Evolutionary conservation across 2,888 invertebrate genomes (phyloP), one percentile per base, ranked within the genome.

Genomic region (Copidosoma aretas): DNA sequence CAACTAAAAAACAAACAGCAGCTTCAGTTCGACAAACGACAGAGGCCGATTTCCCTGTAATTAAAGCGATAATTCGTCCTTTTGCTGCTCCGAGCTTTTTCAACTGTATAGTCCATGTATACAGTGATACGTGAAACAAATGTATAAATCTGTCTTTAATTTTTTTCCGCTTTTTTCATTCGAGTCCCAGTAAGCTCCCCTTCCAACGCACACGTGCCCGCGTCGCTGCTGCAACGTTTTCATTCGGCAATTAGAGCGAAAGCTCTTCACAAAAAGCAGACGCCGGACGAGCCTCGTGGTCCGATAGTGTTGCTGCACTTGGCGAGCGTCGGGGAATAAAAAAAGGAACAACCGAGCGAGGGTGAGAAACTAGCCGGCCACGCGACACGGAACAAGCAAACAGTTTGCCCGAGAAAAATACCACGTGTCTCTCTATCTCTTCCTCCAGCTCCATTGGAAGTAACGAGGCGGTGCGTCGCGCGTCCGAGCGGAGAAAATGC

Each of bases 361-460:
- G 39, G 21, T 32, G 22, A 21, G 52, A 21, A 52, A 51, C 5
- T 5, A 32, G 8, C 52, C 39, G 22, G 57, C 12, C 49, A 22
- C 15, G 21, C 15, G 51, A 46, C 43, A 43, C 8, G 10, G 21
- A 32, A n/a, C 39, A 56, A 56, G 56, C 43, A 64, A 64, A 64
- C 53, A 19, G 49, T 64, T 64, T 21, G 17, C 46, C 4, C 22
- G 52, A 32, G 57, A 64, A 43, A 58, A 60, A 53, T 19, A 58
- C 25, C 51, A 43, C 25, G 41, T 43, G 24, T 39, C 54, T 64
- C 49, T 57, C 59, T 24, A 21, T 64, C 59, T 24, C 15, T 17
- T 22, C 22, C 41, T 17, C 22, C 8, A n/a, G 58, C 46, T 69
- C 61, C 61, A 71, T 71, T 71, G 57, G 54, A 65, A 71, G 63